A percentile compares a stretch with the other conserved stretches of the same genome.
Evolutionary conservation across 2,888 invertebrate genomes (phyloP).

Genomic region (Flabesymbios commensalis): DNA sequence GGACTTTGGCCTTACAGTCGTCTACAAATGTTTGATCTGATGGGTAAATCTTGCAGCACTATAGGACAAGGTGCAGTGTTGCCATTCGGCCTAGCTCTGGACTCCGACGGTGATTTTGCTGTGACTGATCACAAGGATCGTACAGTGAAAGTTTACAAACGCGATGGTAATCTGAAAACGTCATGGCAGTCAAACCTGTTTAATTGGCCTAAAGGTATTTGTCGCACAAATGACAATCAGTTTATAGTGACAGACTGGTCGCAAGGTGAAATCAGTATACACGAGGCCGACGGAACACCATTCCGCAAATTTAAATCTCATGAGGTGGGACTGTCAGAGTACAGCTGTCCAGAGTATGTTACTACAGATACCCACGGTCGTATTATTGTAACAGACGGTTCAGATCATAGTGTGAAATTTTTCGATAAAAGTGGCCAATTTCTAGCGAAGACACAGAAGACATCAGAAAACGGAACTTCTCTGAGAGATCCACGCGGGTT

Average conservation of each 20-base stretch:
- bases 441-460: conserved; percentile 8
- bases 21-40: conserved; percentile 17
- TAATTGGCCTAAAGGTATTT: conserved; percentile 29
- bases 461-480: neutral
- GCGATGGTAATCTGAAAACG: conserved; percentile 1
- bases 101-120: conserved; percentile 18
- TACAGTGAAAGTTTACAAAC: conserved; percentile 24
- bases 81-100: conserved; percentile 22
- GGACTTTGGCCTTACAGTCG: conserved; percentile 28
- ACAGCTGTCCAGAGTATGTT: conserved; percentile 24
- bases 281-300: conserved; percentile 14
- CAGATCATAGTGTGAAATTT: conserved; percentile 21
- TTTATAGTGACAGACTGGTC: conserved; percentile 25
- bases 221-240: conserved; percentile 6
- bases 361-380: conserved; percentile 18
- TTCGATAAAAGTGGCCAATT: conserved; percentile 18
- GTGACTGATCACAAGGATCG: conserved; percentile 25
- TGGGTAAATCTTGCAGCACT: neutral
- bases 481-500: conserved; percentile 20
- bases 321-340: neutral
- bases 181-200: conserved; percentile 23
- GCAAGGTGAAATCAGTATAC: conserved; percentile 11
- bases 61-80: conserved; percentile 22
- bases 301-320: conserved; percentile 11
- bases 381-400: conserved; percentile 22